A percentile compares a stretch with the other conserved stretches of the same genome.
These are phyloP conservation scores for Catharus ustulatus DNA, from an alignment of 2,797 vertebrate species.

Conservation along the genomic window DNA sequence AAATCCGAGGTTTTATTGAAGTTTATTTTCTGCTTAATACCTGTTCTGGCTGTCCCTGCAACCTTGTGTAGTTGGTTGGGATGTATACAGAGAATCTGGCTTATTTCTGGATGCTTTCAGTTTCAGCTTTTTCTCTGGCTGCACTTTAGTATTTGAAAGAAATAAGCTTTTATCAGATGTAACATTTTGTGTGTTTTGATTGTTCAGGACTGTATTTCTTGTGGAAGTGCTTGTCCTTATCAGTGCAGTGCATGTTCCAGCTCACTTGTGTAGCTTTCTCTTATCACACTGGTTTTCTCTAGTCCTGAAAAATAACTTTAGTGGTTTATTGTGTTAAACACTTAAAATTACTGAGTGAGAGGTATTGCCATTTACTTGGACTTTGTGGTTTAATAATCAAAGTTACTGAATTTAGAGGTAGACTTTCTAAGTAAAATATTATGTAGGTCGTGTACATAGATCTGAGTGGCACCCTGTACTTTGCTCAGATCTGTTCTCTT, in stretches of 20 bases:
- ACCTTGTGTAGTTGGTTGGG: background rate
- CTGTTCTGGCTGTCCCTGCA: background rate
- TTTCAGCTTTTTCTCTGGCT: conserved; percentile 1
- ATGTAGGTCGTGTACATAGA: background rate
- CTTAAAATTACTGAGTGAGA: background rate
- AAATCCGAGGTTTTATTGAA: background rate
- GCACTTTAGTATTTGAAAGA: background rate
- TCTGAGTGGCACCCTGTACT: background rate
- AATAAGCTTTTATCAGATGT: background rate
- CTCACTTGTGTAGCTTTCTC: background rate
- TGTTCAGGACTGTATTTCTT: background rate
- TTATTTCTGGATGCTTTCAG: background rate
- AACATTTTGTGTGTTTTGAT: background rate
- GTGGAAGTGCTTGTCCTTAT: conserved; percentile 1
- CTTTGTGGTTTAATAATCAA: background rate
- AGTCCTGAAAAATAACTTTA: background rate
- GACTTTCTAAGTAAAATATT: background rate
- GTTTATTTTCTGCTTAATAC: background rate
- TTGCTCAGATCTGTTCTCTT: background rate
- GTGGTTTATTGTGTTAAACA: background rate
- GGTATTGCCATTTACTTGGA: background rate
- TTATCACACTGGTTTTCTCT: background rate
- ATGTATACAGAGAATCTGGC: background rate
- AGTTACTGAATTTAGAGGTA: background rate
- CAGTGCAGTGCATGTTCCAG: background rate